phyloP scores from a whole-genome alignment of 2,797 vertebrate species.

The Sparus aurata region DNA sequence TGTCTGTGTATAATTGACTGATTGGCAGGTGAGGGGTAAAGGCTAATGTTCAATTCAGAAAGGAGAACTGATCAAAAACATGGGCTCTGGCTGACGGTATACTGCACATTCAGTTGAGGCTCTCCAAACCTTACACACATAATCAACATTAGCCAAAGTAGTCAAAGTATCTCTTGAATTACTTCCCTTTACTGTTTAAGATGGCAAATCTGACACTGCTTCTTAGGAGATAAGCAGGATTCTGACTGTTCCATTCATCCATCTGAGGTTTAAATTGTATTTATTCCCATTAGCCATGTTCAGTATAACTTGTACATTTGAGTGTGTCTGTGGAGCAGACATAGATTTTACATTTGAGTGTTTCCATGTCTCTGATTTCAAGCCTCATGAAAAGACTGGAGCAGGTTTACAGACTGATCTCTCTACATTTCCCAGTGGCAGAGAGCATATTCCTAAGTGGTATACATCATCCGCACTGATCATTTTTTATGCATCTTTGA shows the following conservation, averaged over 20 bases:
- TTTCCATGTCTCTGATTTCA: conserved; percentile 19
- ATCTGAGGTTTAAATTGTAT: conserved; percentile 5
- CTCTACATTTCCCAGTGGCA: not conserved
- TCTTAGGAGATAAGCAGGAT: not conserved
- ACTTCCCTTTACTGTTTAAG: not conserved
- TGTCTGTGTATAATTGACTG: conserved; percentile 2
- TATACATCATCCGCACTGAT: not conserved
- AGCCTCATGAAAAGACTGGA: not conserved
- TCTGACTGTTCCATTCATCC: not conserved
- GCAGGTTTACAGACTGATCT: conserved; percentile 3
- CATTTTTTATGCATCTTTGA: not conserved
- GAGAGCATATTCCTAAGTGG: not conserved
- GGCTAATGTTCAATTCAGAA: not conserved
- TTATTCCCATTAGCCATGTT: not conserved
- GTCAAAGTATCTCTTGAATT: not conserved
- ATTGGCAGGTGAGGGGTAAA: conserved; percentile 10
- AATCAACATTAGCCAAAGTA: not conserved
- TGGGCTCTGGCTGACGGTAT: not conserved
- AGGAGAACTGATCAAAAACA: conserved; percentile 2
- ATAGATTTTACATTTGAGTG: conserved; percentile 1
- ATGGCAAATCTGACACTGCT: not conserved
- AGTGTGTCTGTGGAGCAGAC: not conserved
- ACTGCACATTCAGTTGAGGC: not conserved
- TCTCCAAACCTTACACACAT: not conserved
- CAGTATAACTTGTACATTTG: not conserved